phyloP scores from a whole-genome alignment of 2,888 invertebrate species.

The Seira ritae region DNA sequence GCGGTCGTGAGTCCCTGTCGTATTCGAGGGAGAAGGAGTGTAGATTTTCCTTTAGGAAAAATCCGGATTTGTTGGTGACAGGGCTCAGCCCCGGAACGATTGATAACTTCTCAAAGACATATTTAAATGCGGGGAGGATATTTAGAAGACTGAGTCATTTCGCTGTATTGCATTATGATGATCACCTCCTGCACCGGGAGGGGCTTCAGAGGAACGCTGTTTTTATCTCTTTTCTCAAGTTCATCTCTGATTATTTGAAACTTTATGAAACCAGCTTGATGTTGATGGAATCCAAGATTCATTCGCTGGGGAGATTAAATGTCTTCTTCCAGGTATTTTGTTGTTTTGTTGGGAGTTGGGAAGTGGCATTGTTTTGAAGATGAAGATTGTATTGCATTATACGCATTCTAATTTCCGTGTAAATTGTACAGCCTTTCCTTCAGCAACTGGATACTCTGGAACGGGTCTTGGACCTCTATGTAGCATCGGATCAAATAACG shows the following conservation, averaged over 20 bases:
- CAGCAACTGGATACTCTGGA: slow-evolving; percentile 65
- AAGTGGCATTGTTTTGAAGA: neutral
- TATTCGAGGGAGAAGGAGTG: slow-evolving; percentile 38
- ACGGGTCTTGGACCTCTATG: slow-evolving; percentile 53
- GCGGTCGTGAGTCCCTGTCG: slow-evolving; percentile 66
- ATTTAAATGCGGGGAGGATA: slow-evolving; percentile 56
- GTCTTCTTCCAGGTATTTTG: slow-evolving; percentile 67
- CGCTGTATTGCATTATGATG: slow-evolving; percentile 45
- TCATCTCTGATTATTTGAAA: slow-evolving; percentile 67
- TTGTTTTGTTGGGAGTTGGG: neutral
- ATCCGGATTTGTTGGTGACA: slow-evolving; percentile 61
- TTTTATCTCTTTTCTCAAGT: slow-evolving; percentile 60
- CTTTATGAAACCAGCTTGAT: slow-evolving; percentile 69
- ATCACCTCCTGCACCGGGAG: slow-evolving; percentile 33
- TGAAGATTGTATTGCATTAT: too few species aligned
- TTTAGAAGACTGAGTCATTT: slow-evolving; percentile 49
- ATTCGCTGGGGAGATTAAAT: slow-evolving; percentile 54
- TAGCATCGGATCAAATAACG: slow-evolving; percentile 55
- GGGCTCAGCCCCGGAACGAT: slow-evolving; percentile 69
- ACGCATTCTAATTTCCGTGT: slow-evolving; percentile 26
- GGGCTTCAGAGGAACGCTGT: slow-evolving; percentile 46
- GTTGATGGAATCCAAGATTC: slow-evolving; percentile 61
- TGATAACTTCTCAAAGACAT: slow-evolving; percentile 51
- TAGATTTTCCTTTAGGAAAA: slow-evolving; percentile 60
- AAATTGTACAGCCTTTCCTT: slow-evolving; percentile 64